phyloP scores from a whole-genome alignment of 1,140 invertebrate species.

The Nilaparvata lugens region DNA sequence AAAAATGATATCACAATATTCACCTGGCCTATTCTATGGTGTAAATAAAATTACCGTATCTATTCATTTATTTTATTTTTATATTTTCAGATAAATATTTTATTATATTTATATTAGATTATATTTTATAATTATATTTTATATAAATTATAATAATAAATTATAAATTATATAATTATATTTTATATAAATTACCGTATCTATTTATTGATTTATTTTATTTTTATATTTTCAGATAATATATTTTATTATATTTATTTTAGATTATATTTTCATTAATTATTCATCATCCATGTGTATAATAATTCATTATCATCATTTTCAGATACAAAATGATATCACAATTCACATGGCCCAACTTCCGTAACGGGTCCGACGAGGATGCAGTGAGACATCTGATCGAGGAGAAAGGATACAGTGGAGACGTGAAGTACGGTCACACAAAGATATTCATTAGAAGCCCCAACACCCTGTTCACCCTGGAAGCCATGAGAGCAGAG shows the following conservation, averaged over 20 bases:
- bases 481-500: conserved; percentile 73
- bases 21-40: too few species aligned
- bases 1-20: too few species aligned
- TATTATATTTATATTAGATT: too few species aligned
- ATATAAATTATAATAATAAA: not conserved
- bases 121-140: too few species aligned
- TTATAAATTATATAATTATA: not conserved
- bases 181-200: not conserved
- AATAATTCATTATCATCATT: too few species aligned
- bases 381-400: conserved; percentile 80
- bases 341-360: conserved; percentile 91
- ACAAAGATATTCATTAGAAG: conserved; percentile 92
- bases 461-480: conserved; percentile 76
- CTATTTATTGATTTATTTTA: not conserved
- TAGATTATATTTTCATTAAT: not conserved
- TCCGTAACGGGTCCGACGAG: conserved; percentile 58
- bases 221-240: too few species aligned
- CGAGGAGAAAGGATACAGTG: conserved; percentile 60
- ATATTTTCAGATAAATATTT: too few species aligned
- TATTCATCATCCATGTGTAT: too few species aligned
- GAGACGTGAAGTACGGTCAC: conserved; percentile 87
- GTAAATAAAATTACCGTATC: too few species aligned
- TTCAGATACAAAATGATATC: conserved; percentile 92
- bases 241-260: not conserved
- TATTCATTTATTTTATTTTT: too few species aligned